These are phyloP conservation scores for Gallinago jamesoni DNA, from an alignment of 2,113 vertebrate genomes.

Conservation along the genomic window DNA sequence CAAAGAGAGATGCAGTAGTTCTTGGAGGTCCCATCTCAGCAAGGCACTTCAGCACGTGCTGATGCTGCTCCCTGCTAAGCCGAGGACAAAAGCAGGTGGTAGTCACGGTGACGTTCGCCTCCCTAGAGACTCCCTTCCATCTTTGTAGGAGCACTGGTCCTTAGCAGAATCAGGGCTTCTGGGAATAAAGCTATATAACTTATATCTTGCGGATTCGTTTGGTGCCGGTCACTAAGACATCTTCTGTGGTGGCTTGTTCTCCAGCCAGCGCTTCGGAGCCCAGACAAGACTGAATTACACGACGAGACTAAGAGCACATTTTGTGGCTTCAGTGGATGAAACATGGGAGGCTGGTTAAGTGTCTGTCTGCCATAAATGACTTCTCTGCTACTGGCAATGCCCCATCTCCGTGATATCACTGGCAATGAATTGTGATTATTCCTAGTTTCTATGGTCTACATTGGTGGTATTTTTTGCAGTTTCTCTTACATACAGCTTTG, in stretches of 20 bases:
- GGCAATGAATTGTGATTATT: neutral
- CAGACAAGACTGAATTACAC: neutral
- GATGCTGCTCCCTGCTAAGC: neutral
- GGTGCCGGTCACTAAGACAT: fast-evolving
- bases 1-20: neutral
- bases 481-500: neutral
- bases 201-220: neutral
- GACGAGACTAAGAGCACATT: fast-evolving
- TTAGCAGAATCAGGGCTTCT: neutral
- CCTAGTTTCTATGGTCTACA: neutral
- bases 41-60: slow-evolving; percentile 39
- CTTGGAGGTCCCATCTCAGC: neutral
- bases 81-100: neutral
- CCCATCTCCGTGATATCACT: neutral
- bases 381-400: neutral
- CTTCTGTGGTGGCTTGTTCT: neutral
- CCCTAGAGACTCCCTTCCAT: neutral
- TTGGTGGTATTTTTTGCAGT: neutral
- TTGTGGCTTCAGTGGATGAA: neutral
- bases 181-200: neutral
- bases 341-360: neutral
- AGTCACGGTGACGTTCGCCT: neutral
- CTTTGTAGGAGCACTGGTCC: neutral
- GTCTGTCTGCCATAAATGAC: neutral
- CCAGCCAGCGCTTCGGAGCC: neutral